Conservation (phyloP, 2,888 invertebrate genomes). For the Andrena praecox region DNA sequence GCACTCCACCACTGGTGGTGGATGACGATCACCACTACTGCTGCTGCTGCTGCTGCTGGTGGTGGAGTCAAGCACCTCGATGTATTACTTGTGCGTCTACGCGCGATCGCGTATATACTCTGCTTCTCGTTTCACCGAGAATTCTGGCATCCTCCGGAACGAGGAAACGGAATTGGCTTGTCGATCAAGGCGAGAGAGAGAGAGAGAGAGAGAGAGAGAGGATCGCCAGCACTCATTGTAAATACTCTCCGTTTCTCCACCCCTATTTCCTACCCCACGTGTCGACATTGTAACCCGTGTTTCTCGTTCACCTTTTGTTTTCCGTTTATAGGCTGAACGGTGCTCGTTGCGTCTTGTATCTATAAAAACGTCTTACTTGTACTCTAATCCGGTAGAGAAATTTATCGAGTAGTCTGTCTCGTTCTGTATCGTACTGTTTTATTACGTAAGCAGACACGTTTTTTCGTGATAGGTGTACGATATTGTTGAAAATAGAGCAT, state of each 20-base stretch:
- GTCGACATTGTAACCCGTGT: constrained; percentile 34
- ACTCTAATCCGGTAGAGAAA: constrained; percentile 58
- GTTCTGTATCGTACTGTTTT: constrained; percentile 62
- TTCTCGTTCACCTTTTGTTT: constrained; percentile 56
- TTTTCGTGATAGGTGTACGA: constrained; percentile 68
- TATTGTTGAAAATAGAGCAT: constrained; percentile 61
- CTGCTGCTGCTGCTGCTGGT: too few species aligned
- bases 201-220: not conserved
- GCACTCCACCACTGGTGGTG: constrained; percentile 10
- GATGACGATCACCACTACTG: too few species aligned
- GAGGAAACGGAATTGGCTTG: not conserved
- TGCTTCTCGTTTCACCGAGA: constrained; percentile 52
- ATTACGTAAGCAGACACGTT: constrained; percentile 57
- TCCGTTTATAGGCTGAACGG: constrained; percentile 63
- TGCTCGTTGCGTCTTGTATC: constrained; percentile 62
- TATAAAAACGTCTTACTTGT: constrained; percentile 53
- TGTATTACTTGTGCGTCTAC: constrained; percentile 40
- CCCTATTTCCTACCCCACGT: constrained; percentile 11
- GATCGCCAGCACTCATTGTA: constrained; percentile 55
- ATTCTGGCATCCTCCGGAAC: not conserved
- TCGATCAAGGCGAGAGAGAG: not conserved
- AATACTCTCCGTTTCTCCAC: constrained; percentile 50
- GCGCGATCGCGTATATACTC: constrained; percentile 10
- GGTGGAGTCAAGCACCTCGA: constrained; percentile 39
- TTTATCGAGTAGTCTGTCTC: constrained; percentile 43